A percentile compares a stretch with the other conserved stretches of the same genome.
Conservation (phyloP, 2,888 invertebrate species). For the Proisotoma minuta region DNA sequence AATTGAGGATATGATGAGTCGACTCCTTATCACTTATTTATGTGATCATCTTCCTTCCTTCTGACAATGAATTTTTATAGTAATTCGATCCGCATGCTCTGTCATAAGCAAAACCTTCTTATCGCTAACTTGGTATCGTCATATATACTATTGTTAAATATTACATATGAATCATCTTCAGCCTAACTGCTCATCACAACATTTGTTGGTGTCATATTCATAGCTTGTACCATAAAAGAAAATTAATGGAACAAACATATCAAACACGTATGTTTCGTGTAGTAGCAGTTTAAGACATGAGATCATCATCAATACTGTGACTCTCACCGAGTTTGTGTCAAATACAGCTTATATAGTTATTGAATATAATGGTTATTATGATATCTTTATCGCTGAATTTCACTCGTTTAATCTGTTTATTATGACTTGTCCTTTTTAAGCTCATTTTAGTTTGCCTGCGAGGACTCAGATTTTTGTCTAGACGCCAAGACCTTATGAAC, state of each 20-base stretch:
- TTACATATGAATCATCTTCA: conserved; percentile 12
- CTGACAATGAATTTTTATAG: conserved; percentile 10
- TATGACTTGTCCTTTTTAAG: neutral
- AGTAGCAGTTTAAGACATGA: too few species aligned
- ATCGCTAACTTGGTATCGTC: neutral
- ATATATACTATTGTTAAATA: neutral
- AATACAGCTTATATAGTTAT: neutral
- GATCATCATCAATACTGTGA: neutral
- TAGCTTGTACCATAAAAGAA: neutral
- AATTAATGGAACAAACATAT: too few species aligned
- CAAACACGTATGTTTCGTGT: too few species aligned
- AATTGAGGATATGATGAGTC: too few species aligned
- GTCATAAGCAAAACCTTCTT: neutral
- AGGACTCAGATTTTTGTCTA: neutral
- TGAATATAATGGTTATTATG: neutral
- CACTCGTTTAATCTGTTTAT: too few species aligned
- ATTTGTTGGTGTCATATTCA: neutral
- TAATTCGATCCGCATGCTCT: conserved; percentile 13
- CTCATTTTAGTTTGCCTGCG: neutral
- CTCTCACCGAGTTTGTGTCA: neutral
- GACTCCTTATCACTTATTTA: conserved; percentile 5
- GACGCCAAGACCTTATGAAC: neutral
- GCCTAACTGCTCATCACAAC: neutral
- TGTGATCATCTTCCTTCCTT: neutral
- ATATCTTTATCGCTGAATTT: neutral